These are phyloP conservation scores for Jordanella pulchra DNA, from an alignment of 2,797 vertebrate species.

Conservation along the genomic window DNA sequence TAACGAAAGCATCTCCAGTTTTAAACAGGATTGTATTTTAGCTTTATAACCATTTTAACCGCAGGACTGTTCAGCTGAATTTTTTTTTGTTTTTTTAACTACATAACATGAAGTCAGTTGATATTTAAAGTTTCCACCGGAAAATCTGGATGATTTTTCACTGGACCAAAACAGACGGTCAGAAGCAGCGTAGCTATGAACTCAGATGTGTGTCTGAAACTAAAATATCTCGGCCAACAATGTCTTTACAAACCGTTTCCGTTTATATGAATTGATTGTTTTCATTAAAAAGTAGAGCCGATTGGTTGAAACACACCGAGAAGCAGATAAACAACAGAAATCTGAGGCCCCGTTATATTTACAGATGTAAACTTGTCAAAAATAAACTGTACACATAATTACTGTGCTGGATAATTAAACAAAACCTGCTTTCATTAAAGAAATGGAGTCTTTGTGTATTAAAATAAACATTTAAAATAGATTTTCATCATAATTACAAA, in stretches of 20 bases:
- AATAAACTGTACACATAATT: conserved; percentile 7
- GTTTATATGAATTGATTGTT: neutral
- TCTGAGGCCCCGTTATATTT: conserved; percentile 22
- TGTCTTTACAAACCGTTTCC: neutral
- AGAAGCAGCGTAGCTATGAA: neutral
- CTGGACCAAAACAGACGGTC: neutral
- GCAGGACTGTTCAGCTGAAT: neutral
- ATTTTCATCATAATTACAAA: conserved; percentile 34
- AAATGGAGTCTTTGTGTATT: conserved; percentile 31
- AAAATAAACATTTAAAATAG: conserved; percentile 35
- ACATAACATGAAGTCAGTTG: conserved; percentile 12
- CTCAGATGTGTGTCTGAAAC: neutral
- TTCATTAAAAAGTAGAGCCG: neutral
- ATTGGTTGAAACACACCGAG: neutral
- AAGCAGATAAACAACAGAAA: neutral
- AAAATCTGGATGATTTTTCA: conserved; percentile 7
- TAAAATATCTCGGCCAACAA: conserved; percentile 1
- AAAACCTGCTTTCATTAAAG: conserved; percentile 33
- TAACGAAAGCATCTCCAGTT: neutral
- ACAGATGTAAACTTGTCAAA: conserved; percentile 25
- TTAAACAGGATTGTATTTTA: neutral
- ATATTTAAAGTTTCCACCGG: conserved; percentile 1
- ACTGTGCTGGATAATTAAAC: conserved; percentile 29
- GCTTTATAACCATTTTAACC: conserved; percentile 34
- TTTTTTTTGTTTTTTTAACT: conserved; percentile 5